Evolutionary conservation across 2,113 vertebrate species (phyloP).

Genomic region (Saiga tatarica): DNA sequence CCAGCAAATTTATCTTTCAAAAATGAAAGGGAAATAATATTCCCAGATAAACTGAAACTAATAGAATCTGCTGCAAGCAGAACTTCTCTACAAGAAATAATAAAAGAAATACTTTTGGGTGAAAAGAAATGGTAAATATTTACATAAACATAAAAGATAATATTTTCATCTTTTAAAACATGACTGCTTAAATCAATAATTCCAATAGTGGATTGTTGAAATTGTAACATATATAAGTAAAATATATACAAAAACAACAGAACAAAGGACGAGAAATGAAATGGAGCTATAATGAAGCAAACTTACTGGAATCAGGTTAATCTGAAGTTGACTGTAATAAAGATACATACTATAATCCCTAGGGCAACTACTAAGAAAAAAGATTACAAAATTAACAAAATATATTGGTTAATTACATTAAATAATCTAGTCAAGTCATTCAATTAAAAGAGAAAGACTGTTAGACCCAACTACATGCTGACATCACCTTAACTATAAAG

Average conservation of each 20-base stretch:
- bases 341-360: background rate
- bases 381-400: background rate
- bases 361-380: background rate
- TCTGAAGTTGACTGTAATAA: background rate
- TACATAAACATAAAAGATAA: background rate
- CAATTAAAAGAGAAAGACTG: background rate
- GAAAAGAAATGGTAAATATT: background rate
- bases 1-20: background rate
- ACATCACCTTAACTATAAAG: background rate
- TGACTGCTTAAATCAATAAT: background rate
- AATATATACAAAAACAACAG: background rate
- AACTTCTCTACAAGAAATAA: background rate
- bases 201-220: background rate
- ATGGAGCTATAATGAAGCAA: background rate
- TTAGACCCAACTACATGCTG: background rate
- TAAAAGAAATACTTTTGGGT: background rate
- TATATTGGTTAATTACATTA: background rate
- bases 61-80: background rate
- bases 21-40: background rate
- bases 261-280: background rate
- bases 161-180: background rate
- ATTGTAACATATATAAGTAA: background rate
- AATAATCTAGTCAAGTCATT: background rate
- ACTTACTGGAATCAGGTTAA: background rate
- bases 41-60: background rate